These are phyloP conservation scores for Agrochola macilenta DNA, from an alignment of 2,888 invertebrate genomes.

Conservation along the genomic window DNA sequence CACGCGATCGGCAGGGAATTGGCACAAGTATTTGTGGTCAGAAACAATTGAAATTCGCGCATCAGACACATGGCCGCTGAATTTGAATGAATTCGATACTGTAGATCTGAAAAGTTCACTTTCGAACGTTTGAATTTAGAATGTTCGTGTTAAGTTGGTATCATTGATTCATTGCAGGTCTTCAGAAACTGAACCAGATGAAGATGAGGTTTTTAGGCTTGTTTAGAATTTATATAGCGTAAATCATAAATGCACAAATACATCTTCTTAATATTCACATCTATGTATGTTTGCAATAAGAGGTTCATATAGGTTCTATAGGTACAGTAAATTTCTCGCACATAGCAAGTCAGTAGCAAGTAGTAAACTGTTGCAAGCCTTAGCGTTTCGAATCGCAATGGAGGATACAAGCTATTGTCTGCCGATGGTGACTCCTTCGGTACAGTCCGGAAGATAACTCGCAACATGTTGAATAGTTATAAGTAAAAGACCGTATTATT, in stretches of 20 bases:
- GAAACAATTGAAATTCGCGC: constrained; percentile 60
- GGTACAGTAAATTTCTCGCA: not conserved
- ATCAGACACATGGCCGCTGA: constrained; percentile 31
- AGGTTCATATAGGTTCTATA: not conserved
- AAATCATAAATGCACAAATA: not conserved
- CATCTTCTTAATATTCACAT: not conserved
- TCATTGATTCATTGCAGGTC: not conserved
- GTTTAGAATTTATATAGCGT: not conserved
- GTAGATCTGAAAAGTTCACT: constrained; percentile 20
- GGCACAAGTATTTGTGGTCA: constrained; percentile 56
- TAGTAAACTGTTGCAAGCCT: constrained; percentile 35
- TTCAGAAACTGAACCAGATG: not conserved
- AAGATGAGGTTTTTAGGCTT: not conserved
- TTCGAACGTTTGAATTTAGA: constrained; percentile 40
- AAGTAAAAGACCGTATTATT: not conserved
- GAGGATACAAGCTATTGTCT: constrained; percentile 60
- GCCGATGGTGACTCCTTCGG: constrained; percentile 38
- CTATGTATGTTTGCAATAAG: not conserved
- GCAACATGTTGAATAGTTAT: not conserved
- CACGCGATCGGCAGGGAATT: constrained; percentile 63
- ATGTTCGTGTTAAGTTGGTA: not conserved
- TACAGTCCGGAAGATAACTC: constrained; percentile 42
- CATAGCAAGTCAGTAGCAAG: constrained; percentile 16
- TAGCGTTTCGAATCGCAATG: constrained; percentile 46
- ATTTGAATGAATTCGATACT: constrained; percentile 49